These are phyloP conservation scores for Matsumurasca onukii DNA, from an alignment of 1,140 invertebrate species.

Conservation along the genomic window DNA sequence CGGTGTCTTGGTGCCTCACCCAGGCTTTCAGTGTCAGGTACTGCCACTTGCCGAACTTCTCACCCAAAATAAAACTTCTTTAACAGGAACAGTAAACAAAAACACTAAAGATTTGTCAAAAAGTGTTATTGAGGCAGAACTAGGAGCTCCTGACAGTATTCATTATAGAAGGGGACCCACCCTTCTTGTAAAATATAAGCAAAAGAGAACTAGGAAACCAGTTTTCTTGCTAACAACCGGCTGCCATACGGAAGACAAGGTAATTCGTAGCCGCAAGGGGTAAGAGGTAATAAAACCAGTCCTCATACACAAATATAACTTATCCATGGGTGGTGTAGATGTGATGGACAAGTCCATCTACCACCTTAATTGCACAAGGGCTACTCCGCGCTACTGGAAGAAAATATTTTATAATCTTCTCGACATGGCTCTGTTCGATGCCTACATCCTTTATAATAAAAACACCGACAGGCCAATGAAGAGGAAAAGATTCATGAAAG, in stretches of 20 bases:
- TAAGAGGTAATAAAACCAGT: conserved; percentile 11
- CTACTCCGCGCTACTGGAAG: conserved; percentile 22
- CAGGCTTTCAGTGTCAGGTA: no score
- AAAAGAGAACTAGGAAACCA: conserved; percentile 28
- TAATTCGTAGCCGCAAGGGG: conserved; percentile 6
- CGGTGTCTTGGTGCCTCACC: no score
- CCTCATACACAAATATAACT: conserved; percentile 27
- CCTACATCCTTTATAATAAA: conserved; percentile 25
- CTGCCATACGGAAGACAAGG: conserved; percentile 18
- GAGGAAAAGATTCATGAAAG: not conserved
- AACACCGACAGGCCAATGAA: conserved; percentile 10
- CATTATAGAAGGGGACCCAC: conserved; percentile 13
- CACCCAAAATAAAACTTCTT: not conserved
- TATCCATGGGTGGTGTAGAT: conserved; percentile 28
- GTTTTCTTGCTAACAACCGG: conserved; percentile 26
- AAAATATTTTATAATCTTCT: conserved; percentile 21
- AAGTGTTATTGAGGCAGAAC: conserved; percentile 16
- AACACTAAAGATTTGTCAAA: conserved; percentile 28
- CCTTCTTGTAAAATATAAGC: conserved; percentile 7
- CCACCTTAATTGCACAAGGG: conserved; percentile 17
- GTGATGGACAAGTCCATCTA: conserved; percentile 24
- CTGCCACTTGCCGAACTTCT: not conserved
- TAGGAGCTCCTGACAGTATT: not conserved
- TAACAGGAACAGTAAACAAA: not conserved
- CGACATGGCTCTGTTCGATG: conserved; percentile 24